Percentiles rank a stretch among this genome's conserved stretches.
Conservation (phyloP, 1,140 invertebrate species). For the Gryon sp. region DNA sequence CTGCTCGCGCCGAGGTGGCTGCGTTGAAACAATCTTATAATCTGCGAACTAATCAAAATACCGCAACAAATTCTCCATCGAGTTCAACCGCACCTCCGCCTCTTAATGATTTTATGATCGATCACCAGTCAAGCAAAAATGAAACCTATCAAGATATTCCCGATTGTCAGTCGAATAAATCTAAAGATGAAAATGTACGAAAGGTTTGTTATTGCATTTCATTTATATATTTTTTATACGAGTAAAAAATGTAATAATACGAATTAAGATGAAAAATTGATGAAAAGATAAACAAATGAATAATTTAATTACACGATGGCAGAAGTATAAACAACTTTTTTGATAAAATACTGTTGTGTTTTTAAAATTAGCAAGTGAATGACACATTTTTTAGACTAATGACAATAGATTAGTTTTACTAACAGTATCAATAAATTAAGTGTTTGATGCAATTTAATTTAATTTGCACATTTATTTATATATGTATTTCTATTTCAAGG, state of each 20-base stretch:
- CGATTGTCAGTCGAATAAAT: constrained; percentile 69
- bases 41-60: constrained; percentile 34
- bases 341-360: too few species aligned
- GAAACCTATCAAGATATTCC: constrained; percentile 57
- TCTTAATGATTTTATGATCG: constrained; percentile 1
- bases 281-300: too few species aligned
- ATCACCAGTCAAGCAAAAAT: not conserved
- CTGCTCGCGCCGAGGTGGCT: constrained; percentile 71
- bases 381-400: too few species aligned
- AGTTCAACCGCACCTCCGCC: constrained; percentile 64
- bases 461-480: too few species aligned
- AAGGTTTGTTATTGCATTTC: constrained; percentile 65
- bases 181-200: constrained; percentile 72
- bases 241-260: not conserved
- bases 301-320: too few species aligned
- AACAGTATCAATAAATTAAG: too few species aligned
- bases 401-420: too few species aligned
- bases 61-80: constrained; percentile 43
- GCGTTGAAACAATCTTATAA: constrained; percentile 69
- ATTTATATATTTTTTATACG: not conserved
- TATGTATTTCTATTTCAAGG: not conserved
- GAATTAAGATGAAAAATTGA: too few species aligned
- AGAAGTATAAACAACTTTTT: too few species aligned
- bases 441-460: too few species aligned
- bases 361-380: too few species aligned